Percentiles rank a stretch among this genome's conserved stretches.
Evolutionary conservation across 1,140 invertebrate species (phyloP).

Genomic region (Physella acuta): DNA sequence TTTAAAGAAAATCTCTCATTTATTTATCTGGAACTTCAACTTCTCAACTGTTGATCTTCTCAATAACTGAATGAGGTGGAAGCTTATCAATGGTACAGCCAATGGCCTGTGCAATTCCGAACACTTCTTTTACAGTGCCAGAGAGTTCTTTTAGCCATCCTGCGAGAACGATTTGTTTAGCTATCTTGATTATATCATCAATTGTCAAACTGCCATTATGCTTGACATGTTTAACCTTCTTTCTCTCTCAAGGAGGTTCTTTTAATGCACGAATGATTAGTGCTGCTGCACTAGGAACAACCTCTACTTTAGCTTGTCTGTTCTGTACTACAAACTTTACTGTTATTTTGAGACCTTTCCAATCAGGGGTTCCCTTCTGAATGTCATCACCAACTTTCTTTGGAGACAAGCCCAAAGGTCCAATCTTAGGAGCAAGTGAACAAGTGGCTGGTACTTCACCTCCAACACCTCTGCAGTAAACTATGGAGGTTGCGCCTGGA

Average conservation of each 20-base stretch:
- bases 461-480: constrained; percentile 94
- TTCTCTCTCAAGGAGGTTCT: no score
- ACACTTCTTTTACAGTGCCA: constrained; percentile 96
- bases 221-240: no score
- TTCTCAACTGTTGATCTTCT: constrained; percentile 84
- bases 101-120: constrained; percentile 84
- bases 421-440: no score
- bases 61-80: constrained; percentile 91
- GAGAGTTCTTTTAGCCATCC: constrained; percentile 94
- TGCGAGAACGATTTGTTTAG: constrained; percentile 86
- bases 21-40: constrained; percentile 74
- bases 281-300: no score
- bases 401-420: no score
- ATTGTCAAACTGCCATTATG: constrained; percentile 95
- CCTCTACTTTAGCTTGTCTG: no score
- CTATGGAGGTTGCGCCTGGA: no score
- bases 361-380: no score
- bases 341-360: no score
- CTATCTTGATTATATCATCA: constrained; percentile 90
- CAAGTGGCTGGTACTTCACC: constrained; percentile 99
- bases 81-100: constrained; percentile 65
- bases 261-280: no score
- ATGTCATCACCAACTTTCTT: no score
- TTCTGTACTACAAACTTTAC: no score
- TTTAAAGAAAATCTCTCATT: background rate